Evolutionary conservation across 2,113 vertebrate genomes (phyloP), one percentile per base, ranked within the genome.

Genomic region (Hiodon alosoides): DNA sequence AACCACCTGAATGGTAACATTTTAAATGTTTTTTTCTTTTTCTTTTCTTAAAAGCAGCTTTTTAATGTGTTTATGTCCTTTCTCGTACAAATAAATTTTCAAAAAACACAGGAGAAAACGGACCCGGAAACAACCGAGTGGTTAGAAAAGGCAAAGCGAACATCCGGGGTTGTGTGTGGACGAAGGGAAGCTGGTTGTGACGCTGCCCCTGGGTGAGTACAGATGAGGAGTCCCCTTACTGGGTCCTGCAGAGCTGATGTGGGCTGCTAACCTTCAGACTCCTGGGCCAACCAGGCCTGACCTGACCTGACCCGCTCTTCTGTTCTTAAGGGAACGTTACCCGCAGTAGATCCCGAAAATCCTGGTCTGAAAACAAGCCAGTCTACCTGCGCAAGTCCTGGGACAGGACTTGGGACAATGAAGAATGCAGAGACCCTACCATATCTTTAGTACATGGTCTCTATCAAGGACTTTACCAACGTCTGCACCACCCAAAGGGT

Each of bases 1-100:
- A 83, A 84, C 84, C 87, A 87, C 87, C 87, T 89, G 84, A 92
- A 90, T 76, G 82, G 76, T 81, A 80, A 85, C 77, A 82, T 84
- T 78, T 79, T 87, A 89, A 88, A 77, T 73, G 88, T 78, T 78
- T 89, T 64, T 70, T 80, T 31, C 31, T 31, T 31, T 31, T 31
- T n/a, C n/a, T n/a, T 79, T 89, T 80, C 70, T 83, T 85, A 89
- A 62, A 77, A 77, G 87, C 87, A 86, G 85, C 83, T 79, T 87
- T 87, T 84, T 65, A 77, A 75, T 77, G 66, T 13, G 14, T 58
- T 54, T 55, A 47, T 67, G 62, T 67, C 50, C 62, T 72, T 70
- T 60, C 69, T 74, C 79, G 17, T 75, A 67, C 64, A 75, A 67
- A 74, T 58, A 7, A 75, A 67, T 58, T 75, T 74, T 75, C 31